Evolutionary conservation across 37 sponge, comb jelly and placozoan genomes (phyloP).

Genomic region (Aphrocallistes beatrix): DNA sequence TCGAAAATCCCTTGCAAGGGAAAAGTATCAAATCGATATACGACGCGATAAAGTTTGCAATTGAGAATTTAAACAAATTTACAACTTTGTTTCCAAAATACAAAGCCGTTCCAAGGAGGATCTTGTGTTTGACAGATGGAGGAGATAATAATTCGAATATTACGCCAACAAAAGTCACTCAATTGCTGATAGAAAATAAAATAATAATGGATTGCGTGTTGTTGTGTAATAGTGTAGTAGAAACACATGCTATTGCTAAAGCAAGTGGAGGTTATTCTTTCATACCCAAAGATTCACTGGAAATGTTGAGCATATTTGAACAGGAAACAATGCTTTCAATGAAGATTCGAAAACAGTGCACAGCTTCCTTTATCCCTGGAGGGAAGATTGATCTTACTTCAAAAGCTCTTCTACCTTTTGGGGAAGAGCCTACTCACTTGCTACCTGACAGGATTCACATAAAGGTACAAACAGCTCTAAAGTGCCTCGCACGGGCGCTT

Average conservation of each 20-base stretch:
- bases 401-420: no score
- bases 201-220: not conserved
- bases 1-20: not conserved
- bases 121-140: conserved; percentile 26
- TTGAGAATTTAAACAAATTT: not conserved
- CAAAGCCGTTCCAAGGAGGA: not conserved
- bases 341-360: not conserved
- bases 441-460: not conserved
- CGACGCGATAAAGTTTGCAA: not conserved
- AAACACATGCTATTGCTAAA: not conserved
- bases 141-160: not conserved
- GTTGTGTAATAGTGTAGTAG: not conserved
- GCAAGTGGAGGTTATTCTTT: not conserved
- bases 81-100: not conserved
- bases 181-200: not conserved
- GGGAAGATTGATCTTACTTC: no score
- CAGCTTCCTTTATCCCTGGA: no score
- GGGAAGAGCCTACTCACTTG: no score
- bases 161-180: not conserved
- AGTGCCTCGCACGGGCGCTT: not conserved
- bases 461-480: not conserved
- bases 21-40: not conserved
- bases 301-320: not conserved
- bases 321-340: not conserved
- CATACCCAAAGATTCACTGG: not conserved